These are phyloP conservation scores for Syngnathus scovelli DNA, from an alignment of 2,113 vertebrate species.

Conservation along the genomic window DNA sequence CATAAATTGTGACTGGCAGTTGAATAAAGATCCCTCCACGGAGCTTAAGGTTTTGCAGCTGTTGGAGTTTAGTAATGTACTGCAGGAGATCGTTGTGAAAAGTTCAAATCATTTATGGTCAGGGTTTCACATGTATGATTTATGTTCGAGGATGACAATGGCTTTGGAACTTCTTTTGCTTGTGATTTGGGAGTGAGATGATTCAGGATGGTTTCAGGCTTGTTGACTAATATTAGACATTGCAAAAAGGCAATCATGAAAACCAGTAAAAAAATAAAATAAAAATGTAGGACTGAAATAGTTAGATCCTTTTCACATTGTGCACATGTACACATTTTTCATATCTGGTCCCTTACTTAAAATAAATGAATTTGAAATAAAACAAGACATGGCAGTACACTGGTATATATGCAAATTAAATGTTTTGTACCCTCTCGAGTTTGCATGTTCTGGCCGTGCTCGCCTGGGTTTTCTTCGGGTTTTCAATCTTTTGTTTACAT, in stretches of 20 bases:
- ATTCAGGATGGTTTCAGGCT: slow-evolving; percentile 32
- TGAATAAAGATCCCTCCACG: neutral
- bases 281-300: slow-evolving; percentile 15
- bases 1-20: slow-evolving; percentile 13
- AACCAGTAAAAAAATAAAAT: slow-evolving; percentile 17
- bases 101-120: neutral
- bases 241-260: slow-evolving; percentile 19
- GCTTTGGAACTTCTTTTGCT: slow-evolving; percentile 1
- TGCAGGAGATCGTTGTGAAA: neutral
- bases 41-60: neutral
- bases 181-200: slow-evolving; percentile 21
- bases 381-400: too few species aligned
- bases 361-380: too few species aligned
- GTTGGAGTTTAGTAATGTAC: slow-evolving; percentile 9
- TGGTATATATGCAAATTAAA: too few species aligned
- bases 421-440: too few species aligned
- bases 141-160: slow-evolving; percentile 9
- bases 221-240: slow-evolving; percentile 45
- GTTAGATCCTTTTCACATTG: neutral
- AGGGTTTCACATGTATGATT: slow-evolving; percentile 25
- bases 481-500: too few species aligned
- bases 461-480: too few species aligned
- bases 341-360: neutral
- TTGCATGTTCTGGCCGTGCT: too few species aligned
- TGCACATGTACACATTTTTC: neutral